These are phyloP conservation scores for Camponotus vicinus DNA, from an alignment of 1,140 invertebrate genomes.

Conservation along the genomic window DNA sequence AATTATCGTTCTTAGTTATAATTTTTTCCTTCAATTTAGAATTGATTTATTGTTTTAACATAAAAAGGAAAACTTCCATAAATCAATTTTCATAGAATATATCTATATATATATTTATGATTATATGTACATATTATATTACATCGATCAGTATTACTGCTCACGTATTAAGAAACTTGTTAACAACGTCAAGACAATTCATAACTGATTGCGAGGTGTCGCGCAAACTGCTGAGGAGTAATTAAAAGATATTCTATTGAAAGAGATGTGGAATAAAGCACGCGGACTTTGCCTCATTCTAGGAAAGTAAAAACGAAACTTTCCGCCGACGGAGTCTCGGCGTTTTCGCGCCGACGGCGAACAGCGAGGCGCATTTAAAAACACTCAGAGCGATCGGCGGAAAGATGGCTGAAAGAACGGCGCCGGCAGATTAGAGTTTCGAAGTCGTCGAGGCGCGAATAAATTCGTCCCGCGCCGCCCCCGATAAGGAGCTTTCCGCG, in stretches of 20 bases:
- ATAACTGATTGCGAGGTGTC: conserved; percentile 3
- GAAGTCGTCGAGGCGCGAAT: conserved; percentile 61
- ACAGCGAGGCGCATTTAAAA: conserved; percentile 39
- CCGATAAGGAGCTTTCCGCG: conserved; percentile 66
- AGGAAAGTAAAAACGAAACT: conserved; percentile 29
- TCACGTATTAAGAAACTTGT: conserved; percentile 13
- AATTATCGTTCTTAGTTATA: background rate
- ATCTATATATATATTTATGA: too few relatives aligned
- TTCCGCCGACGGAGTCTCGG: background rate
- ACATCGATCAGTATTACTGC: background rate
- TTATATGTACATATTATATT: background rate
- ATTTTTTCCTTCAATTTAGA: background rate
- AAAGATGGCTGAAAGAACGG: conserved; percentile 13
- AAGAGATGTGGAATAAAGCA: conserved; percentile 8
- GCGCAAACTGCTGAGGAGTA: background rate
- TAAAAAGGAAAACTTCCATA: background rate
- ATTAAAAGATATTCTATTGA: conserved; percentile 16
- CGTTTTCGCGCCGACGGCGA: background rate
- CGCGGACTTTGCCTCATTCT: background rate
- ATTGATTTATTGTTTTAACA: background rate
- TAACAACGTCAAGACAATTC: background rate
- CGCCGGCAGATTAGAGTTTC: conserved; percentile 58
- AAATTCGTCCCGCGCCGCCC: conserved; percentile 46
- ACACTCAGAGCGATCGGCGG: conserved; percentile 37
- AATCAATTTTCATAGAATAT: background rate